Conservation (phyloP, 2,113 vertebrate species). For the Tinamus guttatus region DNA sequence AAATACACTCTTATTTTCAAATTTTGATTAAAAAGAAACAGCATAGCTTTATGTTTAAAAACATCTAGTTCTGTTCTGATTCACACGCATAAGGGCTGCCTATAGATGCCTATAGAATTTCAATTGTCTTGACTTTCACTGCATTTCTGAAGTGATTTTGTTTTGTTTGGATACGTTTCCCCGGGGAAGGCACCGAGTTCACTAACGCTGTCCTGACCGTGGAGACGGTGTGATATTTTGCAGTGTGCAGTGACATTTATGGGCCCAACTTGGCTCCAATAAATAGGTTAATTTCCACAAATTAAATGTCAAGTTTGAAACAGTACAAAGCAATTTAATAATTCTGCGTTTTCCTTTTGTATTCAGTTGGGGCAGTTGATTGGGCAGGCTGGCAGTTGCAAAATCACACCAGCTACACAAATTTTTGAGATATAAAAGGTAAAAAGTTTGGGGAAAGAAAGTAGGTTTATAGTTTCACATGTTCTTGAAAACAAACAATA, state of each 20-base stretch:
- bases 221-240: slow-evolving; percentile 55
- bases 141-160: neutral
- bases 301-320: slow-evolving; percentile 72
- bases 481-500: neutral
- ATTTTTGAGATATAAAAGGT: neutral
- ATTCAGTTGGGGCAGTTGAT: neutral
- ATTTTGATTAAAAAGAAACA: neutral
- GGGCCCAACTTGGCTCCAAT: slow-evolving; percentile 50
- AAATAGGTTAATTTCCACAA: slow-evolving; percentile 66
- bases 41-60: neutral
- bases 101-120: neutral
- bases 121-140: neutral
- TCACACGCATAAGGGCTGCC: no score
- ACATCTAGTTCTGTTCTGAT: neutral
- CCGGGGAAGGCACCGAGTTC: neutral
- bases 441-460: neutral
- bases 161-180: neutral
- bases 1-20: neutral
- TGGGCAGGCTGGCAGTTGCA: neutral
- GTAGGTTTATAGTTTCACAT: neutral
- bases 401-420: neutral
- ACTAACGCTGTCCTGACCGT: slow-evolving; percentile 17
- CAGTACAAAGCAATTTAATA: slow-evolving; percentile 14
- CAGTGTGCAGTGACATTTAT: slow-evolving; percentile 68
- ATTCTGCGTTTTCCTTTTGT: neutral